These are phyloP conservation scores for Periophthalmodon schlosseri DNA, from an alignment of 2,113 vertebrate genomes.

Conservation along the genomic window DNA sequence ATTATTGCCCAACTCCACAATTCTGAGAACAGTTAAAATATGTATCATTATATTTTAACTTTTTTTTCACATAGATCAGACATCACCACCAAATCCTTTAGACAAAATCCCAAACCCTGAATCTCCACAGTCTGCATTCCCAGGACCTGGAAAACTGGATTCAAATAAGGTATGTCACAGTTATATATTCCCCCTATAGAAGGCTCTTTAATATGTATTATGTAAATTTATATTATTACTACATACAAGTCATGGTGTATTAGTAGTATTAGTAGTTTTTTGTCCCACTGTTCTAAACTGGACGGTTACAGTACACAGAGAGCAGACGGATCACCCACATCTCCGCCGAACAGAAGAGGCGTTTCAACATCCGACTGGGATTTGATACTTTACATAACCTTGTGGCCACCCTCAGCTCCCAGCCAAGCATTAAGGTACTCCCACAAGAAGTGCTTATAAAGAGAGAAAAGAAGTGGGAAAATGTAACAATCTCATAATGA, in stretches of 20 bases:
- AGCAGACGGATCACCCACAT: constrained; percentile 93
- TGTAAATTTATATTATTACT: too few relatives aligned
- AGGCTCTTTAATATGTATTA: too few relatives aligned
- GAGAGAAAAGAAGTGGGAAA: neutral
- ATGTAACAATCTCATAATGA: neutral
- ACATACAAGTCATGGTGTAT: neutral
- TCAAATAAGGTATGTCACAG: constrained; percentile 80
- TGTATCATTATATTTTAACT: neutral
- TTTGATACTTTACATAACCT: constrained; percentile 93
- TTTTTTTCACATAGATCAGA: constrained; percentile 52
- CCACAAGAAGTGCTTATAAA: constrained; percentile 13
- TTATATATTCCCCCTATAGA: neutral
- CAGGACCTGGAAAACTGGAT: constrained; percentile 76
- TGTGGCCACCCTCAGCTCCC: constrained; percentile 89
- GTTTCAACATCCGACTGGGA: constrained; percentile 97
- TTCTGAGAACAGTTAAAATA: neutral
- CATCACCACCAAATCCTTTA: constrained; percentile 63
- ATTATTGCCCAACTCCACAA: neutral
- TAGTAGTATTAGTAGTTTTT: neutral
- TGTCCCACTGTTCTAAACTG: neutral
- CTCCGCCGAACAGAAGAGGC: constrained; percentile 96
- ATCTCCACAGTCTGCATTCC: constrained; percentile 57
- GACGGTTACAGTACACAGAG: constrained; percentile 78
- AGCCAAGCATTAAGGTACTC: constrained; percentile 90
- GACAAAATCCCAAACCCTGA: constrained; percentile 68